Conservation (phyloP, 2,797 vertebrate species). For the Scleropages formosus region DNA sequence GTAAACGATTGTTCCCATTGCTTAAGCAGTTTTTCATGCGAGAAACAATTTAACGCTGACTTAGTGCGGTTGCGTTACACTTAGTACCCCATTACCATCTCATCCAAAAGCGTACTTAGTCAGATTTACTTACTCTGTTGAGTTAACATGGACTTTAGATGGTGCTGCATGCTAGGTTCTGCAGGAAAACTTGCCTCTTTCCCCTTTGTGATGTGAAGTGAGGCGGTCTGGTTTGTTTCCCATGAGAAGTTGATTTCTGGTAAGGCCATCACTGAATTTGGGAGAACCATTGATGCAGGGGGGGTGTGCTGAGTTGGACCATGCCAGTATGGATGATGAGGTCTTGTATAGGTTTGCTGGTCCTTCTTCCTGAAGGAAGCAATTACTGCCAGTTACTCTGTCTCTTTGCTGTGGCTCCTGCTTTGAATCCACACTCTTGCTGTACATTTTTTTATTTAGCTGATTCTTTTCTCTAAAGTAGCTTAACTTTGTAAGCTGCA, state of each 20-base stretch:
- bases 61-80: neutral
- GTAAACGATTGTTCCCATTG: no score
- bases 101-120: neutral
- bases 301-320: neutral
- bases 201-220: neutral
- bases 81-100: neutral
- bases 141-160: neutral
- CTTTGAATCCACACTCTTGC: no score
- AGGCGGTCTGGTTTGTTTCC: neutral
- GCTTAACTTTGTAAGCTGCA: no score
- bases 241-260: neutral
- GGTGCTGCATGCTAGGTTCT: neutral
- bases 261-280: neutral
- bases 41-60: neutral
- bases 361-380: constrained; percentile 47
- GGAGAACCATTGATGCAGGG: neutral
- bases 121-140: neutral
- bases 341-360: constrained; percentile 7
- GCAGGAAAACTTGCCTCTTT: neutral
- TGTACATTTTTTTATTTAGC: no score
- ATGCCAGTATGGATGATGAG: neutral
- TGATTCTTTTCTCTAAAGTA: no score
- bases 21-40: neutral
- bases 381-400: constrained; percentile 51
- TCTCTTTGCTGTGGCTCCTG: constrained; percentile 60